phyloP scores from a whole-genome alignment of 2,113 vertebrate genomes.

The Notothenia coriiceps region DNA sequence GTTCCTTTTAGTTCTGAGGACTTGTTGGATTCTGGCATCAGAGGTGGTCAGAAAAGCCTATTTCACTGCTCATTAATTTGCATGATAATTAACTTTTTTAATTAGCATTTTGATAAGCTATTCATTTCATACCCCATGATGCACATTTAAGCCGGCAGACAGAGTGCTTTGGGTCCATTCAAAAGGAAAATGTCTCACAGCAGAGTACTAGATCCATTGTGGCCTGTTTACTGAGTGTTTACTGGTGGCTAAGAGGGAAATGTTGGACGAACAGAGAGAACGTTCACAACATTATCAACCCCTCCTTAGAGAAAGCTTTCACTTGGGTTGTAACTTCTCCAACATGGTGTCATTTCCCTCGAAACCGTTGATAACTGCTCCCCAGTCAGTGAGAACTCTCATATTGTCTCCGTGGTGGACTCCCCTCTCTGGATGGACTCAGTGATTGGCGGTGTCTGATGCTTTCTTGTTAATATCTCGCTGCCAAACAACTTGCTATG shows the following conservation, averaged over 20 bases:
- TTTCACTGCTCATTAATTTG: constrained; percentile 16
- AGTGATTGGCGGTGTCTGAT: neutral
- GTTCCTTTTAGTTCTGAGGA: neutral
- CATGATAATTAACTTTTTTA: constrained; percentile 1
- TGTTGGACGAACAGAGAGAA: constrained; percentile 2
- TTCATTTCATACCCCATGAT: neutral
- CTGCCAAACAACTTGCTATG: constrained; percentile 37
- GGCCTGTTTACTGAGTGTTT: constrained; percentile 35
- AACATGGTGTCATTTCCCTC: constrained; percentile 13
- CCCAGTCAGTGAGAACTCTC: neutral
- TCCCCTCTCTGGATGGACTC: constrained; percentile 8
- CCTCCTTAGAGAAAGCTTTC: neutral
- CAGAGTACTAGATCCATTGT: neutral
- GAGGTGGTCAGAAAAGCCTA: constrained; percentile 8
- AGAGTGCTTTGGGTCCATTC: neutral
- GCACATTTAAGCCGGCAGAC: constrained; percentile 5
- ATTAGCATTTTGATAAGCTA: constrained; percentile 33
- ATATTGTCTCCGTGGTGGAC: neutral
- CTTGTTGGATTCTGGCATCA: constrained; percentile 3
- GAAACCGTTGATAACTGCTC: constrained; percentile 12
- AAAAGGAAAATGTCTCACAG: neutral
- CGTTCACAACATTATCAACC: constrained; percentile 15
- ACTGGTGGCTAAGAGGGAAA: constrained; percentile 6
- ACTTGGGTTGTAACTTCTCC: neutral
- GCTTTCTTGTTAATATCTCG: constrained; percentile 12